A percentile compares a stretch with the other conserved stretches of the same genome.
phyloP scores from a whole-genome alignment of 2,888 invertebrate species.

The Apoda limacodes region DNA sequence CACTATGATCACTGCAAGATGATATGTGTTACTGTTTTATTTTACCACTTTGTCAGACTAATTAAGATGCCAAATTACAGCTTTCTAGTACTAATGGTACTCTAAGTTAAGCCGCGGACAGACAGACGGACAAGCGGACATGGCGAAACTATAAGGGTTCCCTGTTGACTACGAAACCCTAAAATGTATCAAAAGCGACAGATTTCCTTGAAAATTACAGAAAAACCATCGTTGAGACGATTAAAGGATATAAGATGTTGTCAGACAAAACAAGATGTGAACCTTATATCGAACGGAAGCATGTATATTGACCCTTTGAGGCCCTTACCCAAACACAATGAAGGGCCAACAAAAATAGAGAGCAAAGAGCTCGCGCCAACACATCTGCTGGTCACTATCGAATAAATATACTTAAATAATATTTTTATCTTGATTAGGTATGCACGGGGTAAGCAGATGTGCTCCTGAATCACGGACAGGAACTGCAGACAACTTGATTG shows the following conservation, averaged over 20 bases:
- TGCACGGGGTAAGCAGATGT: constrained; percentile 63
- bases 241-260: constrained; percentile 41
- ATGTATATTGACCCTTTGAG: constrained; percentile 56
- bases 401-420: constrained; percentile 68
- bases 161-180: too few relatives aligned
- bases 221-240: too few relatives aligned
- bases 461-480: constrained; percentile 27
- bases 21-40: too few relatives aligned
- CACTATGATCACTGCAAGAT: too few relatives aligned
- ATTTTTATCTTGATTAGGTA: constrained; percentile 68
- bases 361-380: constrained; percentile 38
- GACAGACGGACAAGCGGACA: too few relatives aligned
- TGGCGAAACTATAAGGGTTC: too few relatives aligned
- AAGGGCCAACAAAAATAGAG: constrained; percentile 57
- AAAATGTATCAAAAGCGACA: too few relatives aligned
- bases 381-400: constrained; percentile 65
- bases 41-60: too few relatives aligned
- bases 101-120: too few relatives aligned
- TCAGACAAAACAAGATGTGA: constrained; percentile 46
- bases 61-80: too few relatives aligned
- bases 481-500: constrained; percentile 17
- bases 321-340: constrained; percentile 51
- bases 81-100: too few relatives aligned
- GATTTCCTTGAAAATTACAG: too few relatives aligned
- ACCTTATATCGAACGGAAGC: constrained; percentile 54